Base-by-base conservation (phyloP, 2,797 vertebrate species). In the Onychomys leucogaster region DNA sequence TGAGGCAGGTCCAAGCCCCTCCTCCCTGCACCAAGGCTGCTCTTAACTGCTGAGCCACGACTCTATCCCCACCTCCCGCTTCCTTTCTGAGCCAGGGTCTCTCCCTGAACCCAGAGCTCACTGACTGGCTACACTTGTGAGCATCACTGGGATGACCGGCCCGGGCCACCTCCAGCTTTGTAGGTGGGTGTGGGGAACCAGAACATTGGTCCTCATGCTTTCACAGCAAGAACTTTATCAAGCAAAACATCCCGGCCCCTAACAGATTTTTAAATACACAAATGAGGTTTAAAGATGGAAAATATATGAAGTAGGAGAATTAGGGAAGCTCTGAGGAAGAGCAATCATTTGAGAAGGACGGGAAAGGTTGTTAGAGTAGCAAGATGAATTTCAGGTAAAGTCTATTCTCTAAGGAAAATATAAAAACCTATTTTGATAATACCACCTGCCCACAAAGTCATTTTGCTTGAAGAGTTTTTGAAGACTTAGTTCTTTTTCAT, bases 381-480 rank as follows among this genome's bases (percentile, higher is more conserved):
- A 49, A 17, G 46, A 49, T 87, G 41, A 25, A 78, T 78, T 65
- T 71, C 32, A 92, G 11, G 27, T 29, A 67, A 87, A 87, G 59
- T 59, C 43, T 52, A 4, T 69, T 85, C 41, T 52, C n/a, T 85
- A 69, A n/a, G n/a, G 41, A 75, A 89, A 76, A 81, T n/a, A 6
- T 61, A 82, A 77, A 59, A 76, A 75, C 17, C 10, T 73, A 55
- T 55, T 82, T 88, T 93, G 77, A 83, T 90, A 29, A 32, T 61
- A 27, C n/a, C 63, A 85, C 57, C 34, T 80, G 8, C 29, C 27
- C 49, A 65, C 13, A 27, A 76, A 69, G 46, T 94, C 63, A 84
- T 84, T 94, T 94, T 96, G 43, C 46, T 85, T 86, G 41, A 1
- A 89, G 37, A 37, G 57, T 71, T 95, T 95, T 91, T 69, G 87